Evolutionary conservation across 2,113 vertebrate genomes (phyloP).

Genomic region (Perognathus longimembris): DNA sequence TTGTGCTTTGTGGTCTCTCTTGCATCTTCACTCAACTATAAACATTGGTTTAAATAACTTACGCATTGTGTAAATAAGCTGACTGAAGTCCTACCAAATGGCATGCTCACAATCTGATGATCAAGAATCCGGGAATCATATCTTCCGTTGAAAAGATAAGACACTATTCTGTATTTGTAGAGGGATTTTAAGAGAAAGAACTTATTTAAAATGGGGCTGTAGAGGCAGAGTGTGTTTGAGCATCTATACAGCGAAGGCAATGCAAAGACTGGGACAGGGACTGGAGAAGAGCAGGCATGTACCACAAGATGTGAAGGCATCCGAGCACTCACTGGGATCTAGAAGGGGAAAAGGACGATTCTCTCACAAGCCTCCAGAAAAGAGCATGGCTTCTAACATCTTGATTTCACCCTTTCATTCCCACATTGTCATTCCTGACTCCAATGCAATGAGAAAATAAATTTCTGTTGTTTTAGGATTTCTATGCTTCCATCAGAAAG

Average conservation of each 20-base stretch:
- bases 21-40: background rate
- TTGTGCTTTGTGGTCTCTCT: background rate
- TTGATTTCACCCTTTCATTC: background rate
- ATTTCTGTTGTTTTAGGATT: background rate
- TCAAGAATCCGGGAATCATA: no score
- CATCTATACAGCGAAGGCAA: background rate
- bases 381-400: no score
- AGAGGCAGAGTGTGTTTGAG: background rate
- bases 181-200: background rate
- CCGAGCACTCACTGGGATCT: no score
- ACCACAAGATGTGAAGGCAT: no score
- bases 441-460: background rate
- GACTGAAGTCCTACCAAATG: no score
- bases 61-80: background rate
- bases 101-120: no score
- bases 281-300: background rate
- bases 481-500: no score
- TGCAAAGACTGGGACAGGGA: background rate
- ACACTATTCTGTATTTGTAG: background rate
- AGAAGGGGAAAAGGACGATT: background rate
- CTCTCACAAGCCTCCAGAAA: background rate
- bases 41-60: background rate
- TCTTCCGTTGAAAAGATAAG: background rate
- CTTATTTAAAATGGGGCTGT: background rate
- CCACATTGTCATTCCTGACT: background rate